Conservation (phyloP, 2,888 invertebrate species). For the Diarsia mendica region DNA sequence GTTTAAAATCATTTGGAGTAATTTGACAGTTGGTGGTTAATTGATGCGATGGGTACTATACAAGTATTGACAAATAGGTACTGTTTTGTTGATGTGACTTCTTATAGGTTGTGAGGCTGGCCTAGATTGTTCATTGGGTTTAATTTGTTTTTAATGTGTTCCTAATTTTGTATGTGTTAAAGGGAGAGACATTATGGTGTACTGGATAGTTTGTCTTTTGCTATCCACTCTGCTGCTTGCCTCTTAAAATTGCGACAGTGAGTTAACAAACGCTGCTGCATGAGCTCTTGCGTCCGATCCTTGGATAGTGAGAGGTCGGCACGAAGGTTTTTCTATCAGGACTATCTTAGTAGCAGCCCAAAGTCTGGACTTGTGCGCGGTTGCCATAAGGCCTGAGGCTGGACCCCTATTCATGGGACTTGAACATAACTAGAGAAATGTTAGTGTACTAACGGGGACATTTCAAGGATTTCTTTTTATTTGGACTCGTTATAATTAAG, state of each 20-base stretch:
- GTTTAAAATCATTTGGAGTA: too few species aligned
- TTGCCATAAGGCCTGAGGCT: background rate
- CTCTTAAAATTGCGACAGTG: background rate
- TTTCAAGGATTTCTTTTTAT: background rate
- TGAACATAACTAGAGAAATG: background rate
- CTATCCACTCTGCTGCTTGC: background rate
- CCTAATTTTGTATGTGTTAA: conserved; percentile 44
- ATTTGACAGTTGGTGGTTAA: too few species aligned
- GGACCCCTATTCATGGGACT: background rate
- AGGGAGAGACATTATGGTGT: background rate
- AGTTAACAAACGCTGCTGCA: background rate
- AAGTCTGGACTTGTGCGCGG: too few species aligned
- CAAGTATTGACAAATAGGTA: conserved; percentile 41
- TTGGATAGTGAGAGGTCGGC: background rate
- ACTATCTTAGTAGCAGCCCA: background rate
- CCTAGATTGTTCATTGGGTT: conserved; percentile 43
- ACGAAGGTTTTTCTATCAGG: background rate
- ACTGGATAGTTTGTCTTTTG: background rate
- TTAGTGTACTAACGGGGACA: background rate
- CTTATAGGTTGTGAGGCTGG: conserved; percentile 32
- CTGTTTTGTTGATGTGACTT: conserved; percentile 49
- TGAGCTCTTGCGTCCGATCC: background rate
- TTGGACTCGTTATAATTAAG: background rate
- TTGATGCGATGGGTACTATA: too few species aligned
- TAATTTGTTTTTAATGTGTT: conserved; percentile 42